A percentile compares a stretch with the other conserved stretches of the same genome.
Conservation (phyloP, 2,113 vertebrate genomes). For the Leucosticte australis region DNA sequence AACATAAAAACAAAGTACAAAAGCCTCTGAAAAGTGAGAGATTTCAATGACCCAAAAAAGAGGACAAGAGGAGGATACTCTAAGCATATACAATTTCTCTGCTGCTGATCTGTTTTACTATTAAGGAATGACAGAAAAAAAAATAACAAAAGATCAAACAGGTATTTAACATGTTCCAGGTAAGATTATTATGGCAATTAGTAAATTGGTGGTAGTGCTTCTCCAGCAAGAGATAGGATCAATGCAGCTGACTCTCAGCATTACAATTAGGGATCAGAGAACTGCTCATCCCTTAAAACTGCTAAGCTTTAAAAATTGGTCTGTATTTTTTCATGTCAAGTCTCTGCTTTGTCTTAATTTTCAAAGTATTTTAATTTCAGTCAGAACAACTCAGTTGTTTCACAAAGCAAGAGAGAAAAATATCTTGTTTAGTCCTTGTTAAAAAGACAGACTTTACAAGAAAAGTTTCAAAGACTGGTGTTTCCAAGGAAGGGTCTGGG, state of each 20-base stretch:
- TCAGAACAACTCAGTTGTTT: background rate
- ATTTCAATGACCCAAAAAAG: conserved; percentile 22
- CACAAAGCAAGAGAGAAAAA: background rate
- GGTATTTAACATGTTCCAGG: background rate
- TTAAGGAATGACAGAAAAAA: background rate
- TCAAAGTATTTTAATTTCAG: background rate
- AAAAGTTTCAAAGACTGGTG: background rate
- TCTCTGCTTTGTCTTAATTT: background rate
- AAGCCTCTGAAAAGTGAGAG: conserved; percentile 10
- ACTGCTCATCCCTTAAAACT: background rate
- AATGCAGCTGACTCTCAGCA: background rate
- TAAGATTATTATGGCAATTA: background rate
- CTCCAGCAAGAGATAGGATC: background rate
- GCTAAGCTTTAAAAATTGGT: background rate
- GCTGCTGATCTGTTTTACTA: background rate
- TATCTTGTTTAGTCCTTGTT: background rate
- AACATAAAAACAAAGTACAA: conserved; percentile 39
- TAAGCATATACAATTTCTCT: background rate
- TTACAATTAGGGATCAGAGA: background rate
- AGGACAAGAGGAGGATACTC: background rate
- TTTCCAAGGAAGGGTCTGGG: background rate
- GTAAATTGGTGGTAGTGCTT: background rate
- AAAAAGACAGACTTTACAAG: background rate
- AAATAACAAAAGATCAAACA: background rate
- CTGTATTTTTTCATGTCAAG: background rate